Evolutionary conservation across 2,797 vertebrate genomes (phyloP).

Genomic region (Phrynocephalus vlangalii): DNA sequence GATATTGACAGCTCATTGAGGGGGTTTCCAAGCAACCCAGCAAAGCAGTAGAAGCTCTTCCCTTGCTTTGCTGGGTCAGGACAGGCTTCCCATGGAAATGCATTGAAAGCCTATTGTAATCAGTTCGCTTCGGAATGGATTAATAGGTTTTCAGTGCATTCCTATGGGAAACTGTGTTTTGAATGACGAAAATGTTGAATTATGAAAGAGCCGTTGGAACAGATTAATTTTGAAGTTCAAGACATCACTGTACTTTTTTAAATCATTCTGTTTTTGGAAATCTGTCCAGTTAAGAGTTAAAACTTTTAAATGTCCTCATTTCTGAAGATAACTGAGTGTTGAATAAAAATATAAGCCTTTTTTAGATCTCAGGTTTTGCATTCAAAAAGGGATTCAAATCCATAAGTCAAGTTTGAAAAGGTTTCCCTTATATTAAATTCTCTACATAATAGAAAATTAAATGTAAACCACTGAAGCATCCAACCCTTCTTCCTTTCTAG

Average conservation of each 20-base stretch:
- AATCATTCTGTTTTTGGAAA: not conserved
- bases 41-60: too few species aligned
- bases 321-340: not conserved
- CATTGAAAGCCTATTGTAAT: too few species aligned
- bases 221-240: too few species aligned
- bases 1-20: too few species aligned
- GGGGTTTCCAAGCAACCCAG: too few species aligned
- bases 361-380: slow-evolving; percentile 22
- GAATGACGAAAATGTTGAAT: too few species aligned
- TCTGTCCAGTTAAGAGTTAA: slow-evolving; percentile 10
- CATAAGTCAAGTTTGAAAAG: slow-evolving; percentile 49
- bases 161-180: too few species aligned
- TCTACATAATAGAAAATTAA: slow-evolving; percentile 45
- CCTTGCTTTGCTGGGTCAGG: too few species aligned
- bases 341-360: slow-evolving; percentile 37
- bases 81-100: too few species aligned
- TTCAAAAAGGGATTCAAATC: slow-evolving; percentile 18
- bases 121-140: too few species aligned
- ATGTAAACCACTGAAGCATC: slow-evolving; percentile 44
- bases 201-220: too few species aligned
- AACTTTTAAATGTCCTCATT: not conserved
- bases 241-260: not conserved
- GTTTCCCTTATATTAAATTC: slow-evolving; percentile 48
- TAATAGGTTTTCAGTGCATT: too few species aligned
- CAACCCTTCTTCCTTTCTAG: slow-evolving; percentile 24